These are phyloP conservation scores for Zaprionus inermis DNA, from an alignment of 1,140 invertebrate genomes.

Conservation along the genomic window DNA sequence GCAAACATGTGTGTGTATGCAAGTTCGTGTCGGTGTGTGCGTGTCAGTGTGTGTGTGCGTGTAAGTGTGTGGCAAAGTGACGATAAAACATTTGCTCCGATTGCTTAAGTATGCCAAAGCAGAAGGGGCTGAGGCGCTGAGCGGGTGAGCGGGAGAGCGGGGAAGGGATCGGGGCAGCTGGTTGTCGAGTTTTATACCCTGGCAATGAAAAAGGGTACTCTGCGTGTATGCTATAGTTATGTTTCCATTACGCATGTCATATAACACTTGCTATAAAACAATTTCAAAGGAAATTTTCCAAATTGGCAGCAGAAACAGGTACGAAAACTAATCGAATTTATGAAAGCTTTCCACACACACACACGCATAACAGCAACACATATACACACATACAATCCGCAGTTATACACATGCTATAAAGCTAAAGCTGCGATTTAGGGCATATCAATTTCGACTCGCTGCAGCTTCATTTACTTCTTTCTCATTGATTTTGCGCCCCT, in stretches of 20 bases:
- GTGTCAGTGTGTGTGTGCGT: slow-evolving; percentile 21
- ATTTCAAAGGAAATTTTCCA: slow-evolving; percentile 11
- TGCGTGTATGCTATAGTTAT: slow-evolving; percentile 41
- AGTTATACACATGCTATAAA: neutral
- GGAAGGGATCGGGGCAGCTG: slow-evolving; percentile 11
- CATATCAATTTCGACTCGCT: slow-evolving; percentile 47
- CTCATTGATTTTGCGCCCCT: slow-evolving; percentile 60
- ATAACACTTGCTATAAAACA: slow-evolving; percentile 10
- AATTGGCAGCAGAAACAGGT: neutral
- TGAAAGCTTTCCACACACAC: neutral
- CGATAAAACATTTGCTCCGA: slow-evolving; percentile 82
- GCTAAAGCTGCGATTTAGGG: slow-evolving; percentile 10
- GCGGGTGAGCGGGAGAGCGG: neutral
- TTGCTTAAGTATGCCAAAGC: slow-evolving; percentile 77
- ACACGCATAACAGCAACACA: neutral
- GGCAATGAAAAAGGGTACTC: slow-evolving; percentile 36
- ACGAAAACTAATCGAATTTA: neutral
- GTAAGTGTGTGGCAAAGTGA: slow-evolving; percentile 70
- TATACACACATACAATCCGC: neutral
- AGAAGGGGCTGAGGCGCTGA: slow-evolving; percentile 19
- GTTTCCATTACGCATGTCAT: slow-evolving; percentile 54
- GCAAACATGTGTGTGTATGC: neutral
- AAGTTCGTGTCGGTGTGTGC: too few species aligned
- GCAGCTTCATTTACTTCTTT: slow-evolving; percentile 31
- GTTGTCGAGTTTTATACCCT: slow-evolving; percentile 57